A percentile compares a stretch with the other conserved stretches of the same genome.
Conservation (phyloP, 1,140 invertebrate species). For the Drosophila mauritiana region DNA sequence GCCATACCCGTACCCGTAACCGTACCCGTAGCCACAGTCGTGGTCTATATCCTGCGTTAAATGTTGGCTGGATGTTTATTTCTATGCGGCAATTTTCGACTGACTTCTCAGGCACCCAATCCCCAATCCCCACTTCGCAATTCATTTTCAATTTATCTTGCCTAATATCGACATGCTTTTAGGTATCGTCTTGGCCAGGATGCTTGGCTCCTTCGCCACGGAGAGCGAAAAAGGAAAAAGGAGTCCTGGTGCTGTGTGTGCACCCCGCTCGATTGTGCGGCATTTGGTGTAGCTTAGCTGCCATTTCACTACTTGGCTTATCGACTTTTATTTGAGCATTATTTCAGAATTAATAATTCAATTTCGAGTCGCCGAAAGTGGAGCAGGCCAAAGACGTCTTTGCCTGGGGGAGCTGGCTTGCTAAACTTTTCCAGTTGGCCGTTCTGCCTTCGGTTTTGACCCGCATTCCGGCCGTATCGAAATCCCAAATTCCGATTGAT, state of each 20-base stretch:
- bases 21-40: conserved; percentile 1
- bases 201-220: conserved; percentile 30
- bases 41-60: conserved; percentile 49
- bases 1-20: conserved; percentile 20
- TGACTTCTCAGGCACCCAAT: neutral
- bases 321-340: conserved; percentile 59
- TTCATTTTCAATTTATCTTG: conserved; percentile 82
- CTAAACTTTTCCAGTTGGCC: conserved; percentile 21
- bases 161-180: conserved; percentile 80
- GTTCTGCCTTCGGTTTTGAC: neutral
- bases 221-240: conserved; percentile 15
- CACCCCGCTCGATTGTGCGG: neutral
- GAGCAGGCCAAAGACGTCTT: conserved; percentile 17
- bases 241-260: neutral
- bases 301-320: conserved; percentile 52
- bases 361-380: conserved; percentile 43
- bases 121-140: conserved; percentile 33
- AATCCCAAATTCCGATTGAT: conserved; percentile 52
- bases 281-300: conserved; percentile 40
- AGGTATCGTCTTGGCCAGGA: conserved; percentile 42
- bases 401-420: neutral
- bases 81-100: conserved; percentile 51
- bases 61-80: conserved; percentile 61
- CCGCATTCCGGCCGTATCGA: conserved; percentile 2
- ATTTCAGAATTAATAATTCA: conserved; percentile 58